Base-by-base conservation (phyloP, 2,113 vertebrate species). In the Brachypodius melanocephalos region DNA sequence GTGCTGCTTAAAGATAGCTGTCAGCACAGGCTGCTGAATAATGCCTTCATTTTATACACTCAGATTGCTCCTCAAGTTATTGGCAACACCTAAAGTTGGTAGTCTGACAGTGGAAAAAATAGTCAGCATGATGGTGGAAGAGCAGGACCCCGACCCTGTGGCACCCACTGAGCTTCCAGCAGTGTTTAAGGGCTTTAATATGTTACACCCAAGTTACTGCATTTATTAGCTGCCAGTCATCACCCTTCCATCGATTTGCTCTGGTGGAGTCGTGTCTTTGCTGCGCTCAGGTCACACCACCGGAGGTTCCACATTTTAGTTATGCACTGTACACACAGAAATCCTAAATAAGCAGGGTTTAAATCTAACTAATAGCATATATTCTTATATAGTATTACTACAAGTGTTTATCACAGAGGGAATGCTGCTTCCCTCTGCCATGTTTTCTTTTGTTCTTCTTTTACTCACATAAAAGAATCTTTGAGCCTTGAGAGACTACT, bases 141-240 rank as follows among this genome's bases (percentile, higher is more conserved):
- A 79, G 36, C 31, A 73, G 36, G 45, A 34, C 49, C 36, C 45
- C 17, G 28, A 43, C 36, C 28, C 58, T 42, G 17, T 17, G 68
- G 24, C 28, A 76, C 22, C 8, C 40, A 9, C n/a, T 9, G 34
- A 52, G 48, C 28, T 58, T 71, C 31, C 61, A 72, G 28, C 10
- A 71, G n/a, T 2, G 5, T 57, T 76, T 31, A 48, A 75, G n/a
- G n/a, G 17, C 38, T 73, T 59, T 5, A 22, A 38, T 3, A 6
- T 0, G 1, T 48, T 13, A 42, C 9, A n/a, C 4, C 5, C 28
- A 18, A 6, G 17, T 51, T 62, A n/a, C 24, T 63, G 6, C 48
- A 25, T 46, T 72, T 49, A 34, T 58, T 43, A 45, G 10, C 2
- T 42, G 69, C 51, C 55, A 62, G 0, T 13, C 54, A 65, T 26